Conservation (phyloP, 2,113 vertebrate species). For the Melanerpes formicivorus region DNA sequence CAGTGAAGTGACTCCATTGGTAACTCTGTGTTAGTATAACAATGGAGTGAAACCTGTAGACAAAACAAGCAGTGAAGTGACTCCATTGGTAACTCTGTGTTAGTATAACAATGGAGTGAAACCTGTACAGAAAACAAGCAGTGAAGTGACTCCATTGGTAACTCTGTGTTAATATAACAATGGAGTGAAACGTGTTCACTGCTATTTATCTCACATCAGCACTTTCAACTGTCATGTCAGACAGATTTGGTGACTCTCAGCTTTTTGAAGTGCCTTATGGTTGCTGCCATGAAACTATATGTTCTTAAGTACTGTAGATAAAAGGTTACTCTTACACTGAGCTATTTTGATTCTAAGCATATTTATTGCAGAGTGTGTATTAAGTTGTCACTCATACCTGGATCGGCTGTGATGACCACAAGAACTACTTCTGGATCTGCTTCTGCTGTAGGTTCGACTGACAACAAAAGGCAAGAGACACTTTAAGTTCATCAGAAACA, state of each 20-base stretch:
- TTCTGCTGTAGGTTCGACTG: slow-evolving; percentile 88
- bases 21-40: neutral
- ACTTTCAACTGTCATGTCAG: neutral
- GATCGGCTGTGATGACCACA: slow-evolving; percentile 84
- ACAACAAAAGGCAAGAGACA: neutral
- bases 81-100: neutral
- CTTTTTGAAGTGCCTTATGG: neutral
- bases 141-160: neutral
- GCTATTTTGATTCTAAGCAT: neutral
- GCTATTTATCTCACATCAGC: neutral
- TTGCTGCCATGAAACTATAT: neutral
- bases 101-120: no score
- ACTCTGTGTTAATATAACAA: neutral
- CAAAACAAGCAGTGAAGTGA: neutral
- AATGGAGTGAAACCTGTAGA: neutral
- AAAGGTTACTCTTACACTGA: neutral
- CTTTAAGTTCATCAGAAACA: neutral
- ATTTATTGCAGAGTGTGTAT: neutral
- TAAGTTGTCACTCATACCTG: slow-evolving; percentile 76
- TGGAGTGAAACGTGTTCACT: neutral
- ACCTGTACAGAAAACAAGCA: neutral
- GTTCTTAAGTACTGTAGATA: no score
- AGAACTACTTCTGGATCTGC: slow-evolving; percentile 89
- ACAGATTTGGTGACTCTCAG: neutral
- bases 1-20: neutral